These are phyloP conservation scores for Zaprionus lineosus DNA, from an alignment of 2,888 invertebrate species.

Conservation along the genomic window DNA sequence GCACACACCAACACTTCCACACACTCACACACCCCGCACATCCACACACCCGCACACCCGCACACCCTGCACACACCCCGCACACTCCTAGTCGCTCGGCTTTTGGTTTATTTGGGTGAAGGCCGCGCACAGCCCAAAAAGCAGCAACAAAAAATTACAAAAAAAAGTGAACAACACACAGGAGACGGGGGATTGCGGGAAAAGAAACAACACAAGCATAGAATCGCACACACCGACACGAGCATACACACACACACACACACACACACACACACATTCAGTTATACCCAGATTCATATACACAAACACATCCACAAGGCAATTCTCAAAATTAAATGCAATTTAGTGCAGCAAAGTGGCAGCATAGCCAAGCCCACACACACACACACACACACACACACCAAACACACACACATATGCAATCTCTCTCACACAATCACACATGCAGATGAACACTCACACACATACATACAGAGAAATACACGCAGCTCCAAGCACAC, in stretches of 20 bases:
- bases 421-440: neutral
- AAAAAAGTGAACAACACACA: neutral
- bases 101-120: slow-evolving; percentile 68
- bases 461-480: too few species aligned
- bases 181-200: slow-evolving; percentile 10
- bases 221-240: slow-evolving; percentile 14
- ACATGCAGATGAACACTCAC: too few species aligned
- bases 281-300: too few species aligned
- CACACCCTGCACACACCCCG: slow-evolving; percentile 10
- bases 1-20: slow-evolving; percentile 43
- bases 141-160: slow-evolving; percentile 27
- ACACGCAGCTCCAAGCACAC: too few species aligned
- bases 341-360: slow-evolving; percentile 77
- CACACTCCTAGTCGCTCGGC: slow-evolving; percentile 27
- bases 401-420: slow-evolving; percentile 6
- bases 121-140: slow-evolving; percentile 47
- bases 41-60: slow-evolving; percentile 30
- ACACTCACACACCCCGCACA: slow-evolving; percentile 36
- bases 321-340: slow-evolving; percentile 76
- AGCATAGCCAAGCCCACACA: slow-evolving; percentile 25
- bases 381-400: slow-evolving; percentile 26
- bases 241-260: slow-evolving; percentile 19
- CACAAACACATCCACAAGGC: too few species aligned
- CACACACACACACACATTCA: slow-evolving; percentile 13
- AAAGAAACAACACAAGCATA: slow-evolving; percentile 20